Evolutionary conservation across 1,140 invertebrate species (phyloP), one percentile per base, ranked within the genome.

Genomic region (Bombus haemorrhoidalis): DNA sequence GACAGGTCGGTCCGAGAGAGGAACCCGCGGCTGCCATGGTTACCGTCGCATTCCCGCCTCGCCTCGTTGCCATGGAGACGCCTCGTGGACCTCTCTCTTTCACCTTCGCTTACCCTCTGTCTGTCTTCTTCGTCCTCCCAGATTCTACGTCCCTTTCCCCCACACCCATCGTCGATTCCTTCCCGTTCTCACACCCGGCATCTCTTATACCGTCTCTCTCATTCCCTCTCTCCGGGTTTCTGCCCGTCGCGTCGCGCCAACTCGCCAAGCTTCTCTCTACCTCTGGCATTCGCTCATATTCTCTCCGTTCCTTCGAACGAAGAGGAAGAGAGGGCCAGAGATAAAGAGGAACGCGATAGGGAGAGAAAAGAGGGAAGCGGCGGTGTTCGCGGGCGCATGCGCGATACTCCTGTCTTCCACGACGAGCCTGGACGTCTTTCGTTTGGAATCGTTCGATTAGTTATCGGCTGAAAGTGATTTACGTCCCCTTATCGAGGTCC

Each of bases 41-140:
- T 95, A 95, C 95, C 95, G 94, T 94, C 94, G 94, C 94, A 95
- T 95, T 95, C 94, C 95, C 94, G 95, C 94, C 95, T 95, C 93
- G 93, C 90, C 91, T 93, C 93, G 95, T 95, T 95, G 92, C 95
- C 91, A 95, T 95, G 95, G 94, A 92, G 90, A 95, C 92, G 86
- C 83, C 89, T 85, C 89, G 47, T 69, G 62, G 53, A 59, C 86
- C 74, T 90, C 86, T 83, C 81, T 86, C 84, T 57, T 74, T 66
- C 73, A 64, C 77, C 57, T 64, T 69, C 62, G 37, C 25, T 37
- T 62, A 64, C 86, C 77, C 79, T 83, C 76, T 74, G 83, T 71
- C 69, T 66, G 64, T 86, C 81, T 81, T 64, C 59, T 39, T 76
- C 83, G 47, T 75, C 62, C 82, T 68, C 32, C 39, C 71, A 1